Base-by-base conservation (phyloP, 2,888 invertebrate genomes). In the Ceramica pisi region DNA sequence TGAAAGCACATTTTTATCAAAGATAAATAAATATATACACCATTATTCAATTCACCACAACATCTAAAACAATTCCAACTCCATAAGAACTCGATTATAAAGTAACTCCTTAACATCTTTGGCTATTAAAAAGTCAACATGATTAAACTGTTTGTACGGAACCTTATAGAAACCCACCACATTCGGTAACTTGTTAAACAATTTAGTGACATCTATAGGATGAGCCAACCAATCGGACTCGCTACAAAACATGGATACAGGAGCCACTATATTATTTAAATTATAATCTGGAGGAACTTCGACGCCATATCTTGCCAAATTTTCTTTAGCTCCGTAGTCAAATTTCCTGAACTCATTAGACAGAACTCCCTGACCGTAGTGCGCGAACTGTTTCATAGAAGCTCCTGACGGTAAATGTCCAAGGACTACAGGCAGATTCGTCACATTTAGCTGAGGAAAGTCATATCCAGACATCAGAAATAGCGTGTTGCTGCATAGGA, bases 181-280 rank as follows among this genome's bases (percentile, higher is more conserved):
- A 84, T 96, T 97, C 6, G 93, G 92, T 53, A 98, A 87, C 64
- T 93, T 90, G 3, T 91, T 88, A 44, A 95, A 94, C 62, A 97
- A 85, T 21, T 92, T 90, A 44, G 95, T 89, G 0, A 97, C 97
- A 75, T 97, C 97, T 80, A 88, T 88, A 2, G 96, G 94, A 66
- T 96, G 92, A 0, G 97, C 96, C 21, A 98, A 88, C 96, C 97
- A 97, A 88, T 98, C 98, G 12, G 97, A 96, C 3, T 92, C 90
- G 38, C 91, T 91, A 72, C 91, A 93, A 53, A 94, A 90, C 55
- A 96, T 73, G 0, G 91, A 88, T 0, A 95, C 90, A 0, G 95
- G 94, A 2, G 90, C 87, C 0, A 78, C 81, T 0, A 96, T 78
- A 6, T 90, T 90, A 2, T 84, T 82, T 41, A 95, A 68, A 3